phyloP scores from a whole-genome alignment of 2,888 invertebrate species.

The Sicus ferrugineus region DNA sequence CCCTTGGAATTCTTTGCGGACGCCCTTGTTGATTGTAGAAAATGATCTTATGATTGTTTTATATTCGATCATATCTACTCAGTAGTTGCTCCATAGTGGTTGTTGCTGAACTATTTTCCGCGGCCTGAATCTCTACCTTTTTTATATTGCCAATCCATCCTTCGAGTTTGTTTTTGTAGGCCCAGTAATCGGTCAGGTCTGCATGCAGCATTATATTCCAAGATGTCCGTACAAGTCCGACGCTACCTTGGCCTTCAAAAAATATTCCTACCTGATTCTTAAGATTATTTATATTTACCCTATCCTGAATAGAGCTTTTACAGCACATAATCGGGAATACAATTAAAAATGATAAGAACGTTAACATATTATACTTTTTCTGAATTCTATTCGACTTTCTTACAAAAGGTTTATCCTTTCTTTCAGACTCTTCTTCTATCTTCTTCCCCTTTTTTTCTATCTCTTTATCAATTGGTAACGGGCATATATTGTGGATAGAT shows the following conservation, averaged over 20 bases:
- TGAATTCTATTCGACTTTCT: background rate
- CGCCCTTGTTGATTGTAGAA: background rate
- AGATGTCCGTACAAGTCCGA: background rate
- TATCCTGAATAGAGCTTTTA: background rate
- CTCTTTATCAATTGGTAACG: too few species aligned
- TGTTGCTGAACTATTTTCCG: background rate
- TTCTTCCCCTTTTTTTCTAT: too few species aligned
- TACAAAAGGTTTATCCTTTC: background rate
- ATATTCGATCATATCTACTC: too few species aligned
- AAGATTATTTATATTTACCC: background rate
- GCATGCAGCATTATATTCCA: background rate
- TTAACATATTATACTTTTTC: background rate
- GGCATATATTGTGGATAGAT: too few species aligned
- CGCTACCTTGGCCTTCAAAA: too few species aligned
- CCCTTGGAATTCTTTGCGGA: background rate
- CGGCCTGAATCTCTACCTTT: background rate
- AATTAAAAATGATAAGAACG: background rate
- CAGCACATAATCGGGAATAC: too few species aligned
- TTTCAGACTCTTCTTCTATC: too few species aligned
- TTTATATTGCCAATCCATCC: background rate
- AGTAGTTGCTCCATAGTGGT: too few species aligned
- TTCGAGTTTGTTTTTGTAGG: background rate
- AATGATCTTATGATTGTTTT: constrained; percentile 1
- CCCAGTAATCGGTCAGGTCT: background rate
- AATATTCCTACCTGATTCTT: background rate